Percentiles rank a stretch among this genome's conserved stretches.
These are phyloP conservation scores for Osmoderma eremita DNA, from an alignment of 2,888 invertebrate genomes.

Conservation along the genomic window DNA sequence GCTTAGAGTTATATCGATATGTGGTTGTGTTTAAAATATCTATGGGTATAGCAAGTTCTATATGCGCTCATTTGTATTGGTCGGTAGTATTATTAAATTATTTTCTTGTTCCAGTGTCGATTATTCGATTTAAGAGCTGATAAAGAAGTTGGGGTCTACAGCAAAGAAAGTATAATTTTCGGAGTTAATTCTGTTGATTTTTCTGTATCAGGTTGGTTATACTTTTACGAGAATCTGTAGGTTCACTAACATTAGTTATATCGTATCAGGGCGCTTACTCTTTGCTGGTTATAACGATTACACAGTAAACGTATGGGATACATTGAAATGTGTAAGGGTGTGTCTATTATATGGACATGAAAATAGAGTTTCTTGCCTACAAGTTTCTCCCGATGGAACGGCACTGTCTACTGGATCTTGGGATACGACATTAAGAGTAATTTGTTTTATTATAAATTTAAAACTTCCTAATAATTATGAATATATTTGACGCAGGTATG, in stretches of 20 bases:
- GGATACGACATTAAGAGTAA: conserved; percentile 91
- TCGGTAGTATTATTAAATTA: neutral
- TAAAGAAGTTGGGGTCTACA: conserved; percentile 94
- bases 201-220: conserved; percentile 77
- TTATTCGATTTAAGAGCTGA: conserved; percentile 98
- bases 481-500: conserved; percentile 53
- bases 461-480: neutral
- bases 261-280: conserved; percentile 79
- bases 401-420: conserved; percentile 97
- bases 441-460: neutral
- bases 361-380: conserved; percentile 91
- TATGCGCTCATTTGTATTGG: no score
- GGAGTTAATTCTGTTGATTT: conserved; percentile 98
- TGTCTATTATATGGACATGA: conserved; percentile 95
- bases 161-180: conserved; percentile 97
- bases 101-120: conserved; percentile 75
- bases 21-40: no score
- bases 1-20: no score
- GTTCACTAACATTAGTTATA: neutral
- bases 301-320: conserved; percentile 99
- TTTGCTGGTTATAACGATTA: conserved; percentile 99
- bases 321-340: conserved; percentile 90
- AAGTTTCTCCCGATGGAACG: conserved; percentile 97
- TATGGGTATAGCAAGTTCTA: no score
- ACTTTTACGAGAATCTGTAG: conserved; percentile 3